phyloP scores from a whole-genome alignment of 1,140 invertebrate species.

The Atta colombica region DNA sequence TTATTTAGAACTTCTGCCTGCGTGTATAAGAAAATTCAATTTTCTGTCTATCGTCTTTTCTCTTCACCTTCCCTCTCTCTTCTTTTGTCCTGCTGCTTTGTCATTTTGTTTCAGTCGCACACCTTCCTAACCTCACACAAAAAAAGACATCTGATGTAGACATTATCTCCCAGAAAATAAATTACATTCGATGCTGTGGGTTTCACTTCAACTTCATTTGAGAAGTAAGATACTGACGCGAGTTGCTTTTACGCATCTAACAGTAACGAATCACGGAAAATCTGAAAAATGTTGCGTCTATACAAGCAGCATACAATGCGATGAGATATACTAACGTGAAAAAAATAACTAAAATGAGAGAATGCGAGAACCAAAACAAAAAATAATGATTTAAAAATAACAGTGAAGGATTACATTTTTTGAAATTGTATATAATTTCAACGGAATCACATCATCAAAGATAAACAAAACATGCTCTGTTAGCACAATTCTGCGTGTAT shows the following conservation, averaged over 20 bases:
- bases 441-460: neutral
- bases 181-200: slow-evolving; percentile 64
- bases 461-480: neutral
- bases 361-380: neutral
- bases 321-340: neutral
- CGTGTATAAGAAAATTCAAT: slow-evolving; percentile 59
- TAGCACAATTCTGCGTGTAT: neutral
- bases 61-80: slow-evolving; percentile 35
- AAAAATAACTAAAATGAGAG: neutral
- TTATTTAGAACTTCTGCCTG: slow-evolving; percentile 59
- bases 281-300: neutral
- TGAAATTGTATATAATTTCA: neutral
- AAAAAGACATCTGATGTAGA: slow-evolving; percentile 64
- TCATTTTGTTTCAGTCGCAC: slow-evolving; percentile 27
- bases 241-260: neutral
- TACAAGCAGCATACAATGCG: neutral
- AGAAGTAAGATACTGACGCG: slow-evolving; percentile 2
- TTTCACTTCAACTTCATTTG: slow-evolving; percentile 43
- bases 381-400: slow-evolving; percentile 5
- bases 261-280: slow-evolving; percentile 37
- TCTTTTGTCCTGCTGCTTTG: slow-evolving; percentile 26
- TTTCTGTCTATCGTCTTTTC: slow-evolving; percentile 51
- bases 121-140: neutral
- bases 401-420: neutral
- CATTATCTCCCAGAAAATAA: slow-evolving; percentile 64